phyloP scores from a whole-genome alignment of 2,797 vertebrate species.

The Vipera latastei region DNA sequence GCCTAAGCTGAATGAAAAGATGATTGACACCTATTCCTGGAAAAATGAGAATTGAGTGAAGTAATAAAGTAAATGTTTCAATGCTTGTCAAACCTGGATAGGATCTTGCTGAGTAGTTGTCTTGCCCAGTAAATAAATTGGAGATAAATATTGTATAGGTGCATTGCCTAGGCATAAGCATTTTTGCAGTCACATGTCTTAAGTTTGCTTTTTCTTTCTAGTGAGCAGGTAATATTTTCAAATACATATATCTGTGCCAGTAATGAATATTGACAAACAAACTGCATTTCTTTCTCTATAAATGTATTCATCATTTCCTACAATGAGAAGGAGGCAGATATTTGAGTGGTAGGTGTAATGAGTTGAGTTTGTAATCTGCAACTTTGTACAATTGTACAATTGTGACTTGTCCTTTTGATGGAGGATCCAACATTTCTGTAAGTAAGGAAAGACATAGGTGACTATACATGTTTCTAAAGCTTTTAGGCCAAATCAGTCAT shows the following conservation, averaged over 20 bases:
- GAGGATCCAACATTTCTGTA: background rate
- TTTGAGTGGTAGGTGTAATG: background rate
- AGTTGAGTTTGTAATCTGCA: background rate
- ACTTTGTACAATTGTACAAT: background rate
- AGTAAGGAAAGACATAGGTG: background rate
- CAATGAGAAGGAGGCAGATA: background rate
- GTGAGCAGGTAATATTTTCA: slow-evolving; percentile 7
- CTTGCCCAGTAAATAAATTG: slow-evolving; percentile 9
- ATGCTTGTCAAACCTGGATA: slow-evolving; percentile 9
- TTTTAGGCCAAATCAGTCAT: background rate
- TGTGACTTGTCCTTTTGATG: background rate
- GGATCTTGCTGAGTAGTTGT: background rate
- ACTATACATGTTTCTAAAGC: background rate
- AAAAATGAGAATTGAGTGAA: slow-evolving; percentile 32
- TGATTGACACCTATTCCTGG: slow-evolving; percentile 25
- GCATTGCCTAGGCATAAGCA: background rate
- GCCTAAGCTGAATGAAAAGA: slow-evolving; percentile 51
- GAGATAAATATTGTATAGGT: slow-evolving; percentile 5
- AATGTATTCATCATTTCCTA: background rate
- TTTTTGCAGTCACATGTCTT: background rate
- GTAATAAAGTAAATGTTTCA: slow-evolving; percentile 31
- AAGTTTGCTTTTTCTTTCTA: background rate
- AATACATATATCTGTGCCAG: background rate
- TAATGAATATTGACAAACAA: background rate
- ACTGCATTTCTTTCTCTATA: background rate